Evolutionary conservation across 2,797 vertebrate genomes (phyloP), one percentile per base, ranked within the genome.

Genomic region (Numenius phaeopus): DNA sequence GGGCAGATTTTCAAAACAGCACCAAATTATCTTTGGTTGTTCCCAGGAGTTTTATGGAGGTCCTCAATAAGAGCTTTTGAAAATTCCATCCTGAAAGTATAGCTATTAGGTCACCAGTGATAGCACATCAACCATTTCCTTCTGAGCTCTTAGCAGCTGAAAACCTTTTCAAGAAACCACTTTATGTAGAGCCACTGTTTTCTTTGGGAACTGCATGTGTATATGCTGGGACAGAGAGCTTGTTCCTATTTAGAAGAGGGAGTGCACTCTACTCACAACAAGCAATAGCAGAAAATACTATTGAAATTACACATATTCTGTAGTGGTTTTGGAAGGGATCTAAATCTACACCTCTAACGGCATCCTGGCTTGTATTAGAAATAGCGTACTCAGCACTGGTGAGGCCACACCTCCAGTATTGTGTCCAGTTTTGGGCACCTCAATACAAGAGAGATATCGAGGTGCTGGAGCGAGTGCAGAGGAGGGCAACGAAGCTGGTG

Each of bases 221-320:
- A 62, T 70, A 82, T 64, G 83, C 87, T 91, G 58, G 39, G 46
- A 90, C n/a, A 59, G 55, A 59, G 55, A 90, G n/a, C 46, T 83
- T 94, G 49, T 71, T 91, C 64, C 77, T 73, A 95, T 94, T 85
- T 94, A 89, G 81, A 91, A 78, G 69, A 65, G 30, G 66, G 57
- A 87, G 24, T 69, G 54, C 37, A 80, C 70, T 70, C n/a, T 78
- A 77, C 90, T 95, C 88, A 78, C 29, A 94, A 21, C 0, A 4
- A 91, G 73, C 30, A 82, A 73, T n/a, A 11, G 4, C 49, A 82
- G 66, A 90, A 94, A 90, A 72, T 27, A 27, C 46, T 70, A 52
- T 7, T 82, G 87, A 81, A 96, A 96, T 85, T 47, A 47, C 75
- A 89, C 50, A 52, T 11, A 62, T 84, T 92, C 85, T 90, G 54